A percentile compares a stretch with the other conserved stretches of the same genome.
These are phyloP conservation scores for Lamproptera curius DNA, from an alignment of 2,888 invertebrate species.

Conservation along the genomic window DNA sequence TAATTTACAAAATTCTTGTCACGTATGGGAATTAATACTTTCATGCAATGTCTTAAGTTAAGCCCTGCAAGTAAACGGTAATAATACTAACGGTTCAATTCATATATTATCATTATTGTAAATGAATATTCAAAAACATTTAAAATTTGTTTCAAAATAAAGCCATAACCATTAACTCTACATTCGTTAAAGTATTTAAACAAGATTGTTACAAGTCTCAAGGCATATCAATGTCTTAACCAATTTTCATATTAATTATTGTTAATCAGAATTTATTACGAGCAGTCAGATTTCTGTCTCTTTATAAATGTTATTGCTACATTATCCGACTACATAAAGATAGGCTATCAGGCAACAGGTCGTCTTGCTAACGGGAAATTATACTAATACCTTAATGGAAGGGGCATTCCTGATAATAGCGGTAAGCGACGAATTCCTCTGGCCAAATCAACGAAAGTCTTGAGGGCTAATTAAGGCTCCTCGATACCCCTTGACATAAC, in stretches of 20 bases:
- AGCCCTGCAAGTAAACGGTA: no score
- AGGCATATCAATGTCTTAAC: no score
- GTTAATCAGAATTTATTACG: slow-evolving; percentile 6
- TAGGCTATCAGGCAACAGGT: slow-evolving; percentile 8
- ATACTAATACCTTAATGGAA: slow-evolving; percentile 22
- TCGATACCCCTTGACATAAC: slow-evolving; percentile 58
- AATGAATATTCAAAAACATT: no score
- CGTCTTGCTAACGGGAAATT: slow-evolving; percentile 20
- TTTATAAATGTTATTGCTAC: slow-evolving; percentile 10
- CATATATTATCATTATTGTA: no score
- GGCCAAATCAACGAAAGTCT: slow-evolving; percentile 30
- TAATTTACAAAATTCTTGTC: no score
- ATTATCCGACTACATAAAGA: slow-evolving; percentile 13
- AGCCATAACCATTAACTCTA: no score
- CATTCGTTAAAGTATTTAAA: no score
- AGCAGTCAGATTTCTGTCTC: neutral
- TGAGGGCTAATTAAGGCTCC: slow-evolving; percentile 58
- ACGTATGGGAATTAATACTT: no score
- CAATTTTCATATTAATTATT: slow-evolving; percentile 14
- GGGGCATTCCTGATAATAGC: slow-evolving; percentile 23
- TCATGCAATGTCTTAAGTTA: no score
- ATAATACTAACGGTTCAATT: no score
- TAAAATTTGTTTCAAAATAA: no score
- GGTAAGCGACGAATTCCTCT: slow-evolving; percentile 25
- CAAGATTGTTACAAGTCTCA: no score